Base-by-base conservation (phyloP, 2,888 invertebrate species). In the Apamea crenata region DNA sequence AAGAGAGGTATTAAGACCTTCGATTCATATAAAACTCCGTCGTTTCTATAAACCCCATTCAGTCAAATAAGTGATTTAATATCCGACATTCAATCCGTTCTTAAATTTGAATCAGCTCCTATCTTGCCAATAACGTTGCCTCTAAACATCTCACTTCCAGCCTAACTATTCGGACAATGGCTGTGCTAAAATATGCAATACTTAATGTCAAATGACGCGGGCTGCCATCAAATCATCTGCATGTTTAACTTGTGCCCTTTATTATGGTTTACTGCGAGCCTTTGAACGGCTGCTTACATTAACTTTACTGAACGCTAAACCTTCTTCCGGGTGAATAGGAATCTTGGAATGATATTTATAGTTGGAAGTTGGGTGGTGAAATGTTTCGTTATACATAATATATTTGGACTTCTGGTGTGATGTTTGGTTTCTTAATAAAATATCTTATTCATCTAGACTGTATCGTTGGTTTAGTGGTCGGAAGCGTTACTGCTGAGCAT, bases 211-310 rank as follows among this genome's bases (percentile, higher is more conserved):
- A 69, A 83, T 81, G 83, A 89, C 83, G 80, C 59, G 12, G 16
- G 76, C 59, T 87, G 82, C 83, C 86, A 83, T 88, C 88, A 89
- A 85, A 80, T 80, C 82, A 81, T 85, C 86, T 85, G 78, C 81
- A 85, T 83, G 78, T 83, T 88, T 89, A 88, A 88, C 89, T 83
- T 87, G 68, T 77, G 79, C 75, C 88, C 77, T 88, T 89, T 82
- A 87, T 82, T 81, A 82, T 72, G 53, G 78, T 82, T 87, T 77
- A 89, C 85, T 89, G 82, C 80, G 7, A 36, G 66, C 18, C 77
- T 81, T 85, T 87, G 88, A 70, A 80, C 77, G 66, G 63, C 63
- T 85, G 85, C 85, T 80, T 87, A 85, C 56, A 85, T 87, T 85
- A 87, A 80, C 56, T 84, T 85, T 77, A 77, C 29, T 50, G 68